phyloP scores from a whole-genome alignment of 2,888 invertebrate genomes.

The Pardosa pseudoannulata region DNA sequence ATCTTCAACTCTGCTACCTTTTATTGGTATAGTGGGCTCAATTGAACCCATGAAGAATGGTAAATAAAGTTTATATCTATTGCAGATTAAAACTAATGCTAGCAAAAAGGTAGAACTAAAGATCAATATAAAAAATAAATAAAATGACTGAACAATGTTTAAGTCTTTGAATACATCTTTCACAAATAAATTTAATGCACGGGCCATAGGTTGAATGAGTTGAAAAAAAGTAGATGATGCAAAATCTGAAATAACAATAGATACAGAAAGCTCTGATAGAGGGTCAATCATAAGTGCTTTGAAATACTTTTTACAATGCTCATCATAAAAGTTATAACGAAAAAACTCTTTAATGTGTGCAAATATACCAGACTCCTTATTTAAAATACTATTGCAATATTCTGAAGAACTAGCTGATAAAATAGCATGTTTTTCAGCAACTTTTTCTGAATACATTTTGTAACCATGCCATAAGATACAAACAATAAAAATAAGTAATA shows the following conservation, averaged over 20 bases:
- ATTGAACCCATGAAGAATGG: constrained; percentile 42
- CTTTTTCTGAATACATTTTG: constrained; percentile 34
- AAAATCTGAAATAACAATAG: constrained; percentile 43
- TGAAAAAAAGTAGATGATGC: constrained; percentile 45
- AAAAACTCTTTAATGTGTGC: constrained; percentile 33
- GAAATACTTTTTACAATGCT: constrained; percentile 53
- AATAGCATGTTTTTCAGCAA: constrained; percentile 53
- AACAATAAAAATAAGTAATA: not conserved
- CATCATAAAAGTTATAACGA: constrained; percentile 9
- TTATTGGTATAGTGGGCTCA: constrained; percentile 1
- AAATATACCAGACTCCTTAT: constrained; percentile 18
- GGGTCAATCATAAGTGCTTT: constrained; percentile 65
- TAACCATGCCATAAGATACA: constrained; percentile 48
- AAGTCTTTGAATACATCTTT: constrained; percentile 25
- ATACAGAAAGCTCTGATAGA: constrained; percentile 68
- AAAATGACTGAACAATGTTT: not conserved
- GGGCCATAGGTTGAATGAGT: constrained; percentile 23
- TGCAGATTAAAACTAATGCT: not conserved
- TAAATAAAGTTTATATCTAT: constrained; percentile 22
- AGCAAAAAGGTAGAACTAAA: constrained; percentile 15
- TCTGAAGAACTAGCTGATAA: constrained; percentile 14
- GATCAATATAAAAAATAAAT: constrained; percentile 15
- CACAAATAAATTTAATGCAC: constrained; percentile 16
- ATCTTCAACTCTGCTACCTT: constrained; percentile 29
- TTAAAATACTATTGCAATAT: constrained; percentile 19